These are phyloP conservation scores for Sarcophaga variegata DNA, from an alignment of 2,888 invertebrate genomes.

Conservation along the genomic window DNA sequence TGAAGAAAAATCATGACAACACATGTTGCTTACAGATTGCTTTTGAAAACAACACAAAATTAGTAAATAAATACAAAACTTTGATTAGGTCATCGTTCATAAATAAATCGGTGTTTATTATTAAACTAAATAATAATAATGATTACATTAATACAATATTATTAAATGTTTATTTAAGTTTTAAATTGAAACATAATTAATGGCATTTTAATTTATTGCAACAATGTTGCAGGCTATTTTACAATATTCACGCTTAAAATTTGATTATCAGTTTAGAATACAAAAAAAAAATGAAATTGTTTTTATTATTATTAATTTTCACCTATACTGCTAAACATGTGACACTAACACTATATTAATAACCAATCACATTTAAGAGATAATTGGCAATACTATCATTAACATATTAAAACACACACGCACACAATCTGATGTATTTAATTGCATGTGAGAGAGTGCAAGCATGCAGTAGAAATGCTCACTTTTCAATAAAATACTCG, in stretches of 20 bases:
- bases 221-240: slow-evolving; percentile 1
- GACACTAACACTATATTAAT: background rate
- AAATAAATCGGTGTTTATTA: no score
- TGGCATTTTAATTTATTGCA: background rate
- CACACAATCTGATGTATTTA: background rate
- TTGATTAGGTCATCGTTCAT: no score
- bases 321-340: no score
- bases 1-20: no score
- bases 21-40: no score
- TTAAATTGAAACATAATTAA: slow-evolving; percentile 4
- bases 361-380: slow-evolving; percentile 29
- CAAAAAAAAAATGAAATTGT: no score
- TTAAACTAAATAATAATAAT: no score
- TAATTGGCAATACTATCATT: slow-evolving; percentile 26
- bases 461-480: slow-evolving; percentile 14
- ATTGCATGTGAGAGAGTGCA: no score
- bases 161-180: slow-evolving; percentile 2
- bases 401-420: background rate
- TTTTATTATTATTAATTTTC: no score
- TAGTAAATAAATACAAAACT: no score
- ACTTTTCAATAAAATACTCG: slow-evolving; percentile 61
- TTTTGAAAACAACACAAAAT: no score
- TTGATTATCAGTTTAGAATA: slow-evolving; percentile 40
- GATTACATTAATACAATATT: no score
- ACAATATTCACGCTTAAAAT: background rate